Conservation (phyloP, 2,888 invertebrate species). For the Microplitis manilae region DNA sequence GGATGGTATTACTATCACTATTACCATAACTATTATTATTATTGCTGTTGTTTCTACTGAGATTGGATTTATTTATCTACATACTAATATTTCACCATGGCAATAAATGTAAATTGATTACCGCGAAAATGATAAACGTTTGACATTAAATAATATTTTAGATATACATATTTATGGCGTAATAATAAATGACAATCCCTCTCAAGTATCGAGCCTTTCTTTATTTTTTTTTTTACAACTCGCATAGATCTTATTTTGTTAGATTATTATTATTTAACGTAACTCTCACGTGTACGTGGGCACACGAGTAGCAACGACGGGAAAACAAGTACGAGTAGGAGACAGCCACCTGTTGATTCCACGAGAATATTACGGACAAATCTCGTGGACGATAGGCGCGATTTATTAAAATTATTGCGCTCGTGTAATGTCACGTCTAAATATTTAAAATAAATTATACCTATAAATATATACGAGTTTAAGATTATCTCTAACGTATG, state of each 20-base stretch:
- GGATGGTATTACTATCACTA: background rate
- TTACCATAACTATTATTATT: background rate
- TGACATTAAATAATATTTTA: constrained; percentile 16
- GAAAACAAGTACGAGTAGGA: background rate
- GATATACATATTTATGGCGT: constrained; percentile 18
- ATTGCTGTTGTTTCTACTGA: background rate
- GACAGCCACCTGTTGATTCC: constrained; percentile 39
- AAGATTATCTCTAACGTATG: constrained; percentile 16
- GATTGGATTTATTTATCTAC: constrained; percentile 6
- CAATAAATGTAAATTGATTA: constrained; percentile 37
- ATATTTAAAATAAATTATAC: background rate
- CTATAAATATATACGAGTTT: constrained; percentile 3
- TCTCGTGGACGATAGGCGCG: constrained; percentile 28
- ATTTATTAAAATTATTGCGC: constrained; percentile 25
- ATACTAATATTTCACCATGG: constrained; percentile 24
- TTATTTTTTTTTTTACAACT: background rate
- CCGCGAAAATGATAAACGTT: constrained; percentile 34
- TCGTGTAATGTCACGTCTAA: constrained; percentile 42
- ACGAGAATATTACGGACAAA: constrained; percentile 16
- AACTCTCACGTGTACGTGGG: constrained; percentile 23
- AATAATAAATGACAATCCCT: constrained; percentile 33
- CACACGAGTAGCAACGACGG: constrained; percentile 1
- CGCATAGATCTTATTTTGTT: background rate
- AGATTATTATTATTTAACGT: constrained; percentile 8
- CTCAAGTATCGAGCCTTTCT: constrained; percentile 15